Evolutionary conservation across 2,888 invertebrate genomes (phyloP), one percentile per base, ranked within the genome.

Genomic region (Cheilosia impressa): DNA sequence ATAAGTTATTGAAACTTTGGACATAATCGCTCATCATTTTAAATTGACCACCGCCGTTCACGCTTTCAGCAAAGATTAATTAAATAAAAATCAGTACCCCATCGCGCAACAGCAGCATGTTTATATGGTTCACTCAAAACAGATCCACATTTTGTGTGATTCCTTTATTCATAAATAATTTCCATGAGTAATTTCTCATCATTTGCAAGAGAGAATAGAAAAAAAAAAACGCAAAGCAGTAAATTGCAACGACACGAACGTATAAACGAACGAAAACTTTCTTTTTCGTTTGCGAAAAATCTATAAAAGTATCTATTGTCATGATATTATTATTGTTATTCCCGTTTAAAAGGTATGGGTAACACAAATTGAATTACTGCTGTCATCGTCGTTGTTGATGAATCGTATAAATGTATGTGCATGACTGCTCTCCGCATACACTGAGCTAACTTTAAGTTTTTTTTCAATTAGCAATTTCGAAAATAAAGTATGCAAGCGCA

Each of bases 251-350:
- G 62, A 53, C 15, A 68, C 62, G n/a, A 62, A 63, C 24, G 53
- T 41, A 66, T 15, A 73, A 58, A 27, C 60, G 66, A 76, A 38
- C 73, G 55, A 68, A 77, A 85, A 81, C 81, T 85, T 85, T 81
- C 81, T 85, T 81, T 85, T 85, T 85, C 85, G 80, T 85, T 72
- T 38, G 71, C 62, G 45, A 75, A 66, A 68, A 69, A 41, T 57
- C 17, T 52, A 63, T 73, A 73, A 55, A 73, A 55, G 68, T 55
- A 73, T 73, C 80, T 55, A 45, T 80, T 80, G 73, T 80, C 73
- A 66, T 66, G 66, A 24, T 45, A 69, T 62, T 45, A 55, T 62
- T 43, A 65, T 71, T 73, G 57, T 63, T 69, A 69, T 84, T 75
- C 68, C 57, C 19, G 27, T 65, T 65, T 53, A 27, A 53, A 69